Evolutionary conservation across 2,113 vertebrate species (phyloP), one percentile per base, ranked within the genome.

Genomic region (Pogona vitticeps): DNA sequence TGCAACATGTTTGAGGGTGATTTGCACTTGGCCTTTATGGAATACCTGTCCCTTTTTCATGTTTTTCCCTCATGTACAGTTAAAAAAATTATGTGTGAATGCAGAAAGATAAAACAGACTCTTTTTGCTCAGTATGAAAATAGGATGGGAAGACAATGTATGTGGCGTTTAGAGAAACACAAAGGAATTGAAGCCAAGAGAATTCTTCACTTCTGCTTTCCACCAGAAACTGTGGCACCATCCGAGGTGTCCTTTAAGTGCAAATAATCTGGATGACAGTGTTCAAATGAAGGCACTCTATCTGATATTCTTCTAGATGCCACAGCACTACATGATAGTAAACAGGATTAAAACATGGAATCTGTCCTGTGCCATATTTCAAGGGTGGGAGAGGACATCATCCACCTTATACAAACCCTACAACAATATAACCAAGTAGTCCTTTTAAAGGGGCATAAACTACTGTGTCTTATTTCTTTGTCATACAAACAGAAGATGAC

Each of bases 401-500:
- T 90, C 88, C 86, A 92, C 26, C 92, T 91, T 88, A 88, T 92
- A 88, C 71, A 89, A 92, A 92, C 88, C 88, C 90, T 90, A 88
- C 90, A 85, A 92, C 89, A 76, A 68, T 77, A 84, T 91, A 82
- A 89, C 86, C 86, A 83, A 84, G 80, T 92, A 84, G 92, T 92
- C 94, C 89, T 71, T 80, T 92, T 90, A 90, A 91, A 92, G 93
- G 92, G 87, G 93, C 90, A 94, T 93, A 92, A 80, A 80, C 87
- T 93, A 95, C 10, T 95, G 95, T 94, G 91, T 92, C 90, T 90
- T 86, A 88, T 93, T 94, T 91, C 92, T 95, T 96, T 96, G 96
- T 96, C 95, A 95, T 93, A 92, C 94, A 95, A 94, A 92, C 95
- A 95, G 91, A 88, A 94, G 92, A 94, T 95, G 95, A 93, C 82